phyloP scores from a whole-genome alignment of 2,113 vertebrate species.

The Thunnus maccoyii region DNA sequence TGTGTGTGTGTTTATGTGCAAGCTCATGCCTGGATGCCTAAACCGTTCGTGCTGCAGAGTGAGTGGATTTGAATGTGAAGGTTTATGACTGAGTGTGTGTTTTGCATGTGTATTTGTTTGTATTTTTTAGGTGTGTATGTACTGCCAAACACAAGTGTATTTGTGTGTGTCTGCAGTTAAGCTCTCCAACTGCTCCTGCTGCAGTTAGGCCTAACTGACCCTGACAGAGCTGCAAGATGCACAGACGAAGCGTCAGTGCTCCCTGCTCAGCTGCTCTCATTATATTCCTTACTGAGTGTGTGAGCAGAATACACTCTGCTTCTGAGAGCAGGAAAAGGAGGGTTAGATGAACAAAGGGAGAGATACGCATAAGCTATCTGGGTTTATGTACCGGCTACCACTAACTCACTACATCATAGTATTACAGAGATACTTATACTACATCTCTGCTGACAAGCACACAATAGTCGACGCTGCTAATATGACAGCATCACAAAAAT shows the following conservation, averaged over 20 bases:
- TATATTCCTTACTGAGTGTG: slow-evolving; percentile 40
- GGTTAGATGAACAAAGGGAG: slow-evolving; percentile 23
- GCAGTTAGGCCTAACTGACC: slow-evolving; percentile 53
- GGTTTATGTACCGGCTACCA: slow-evolving; percentile 1
- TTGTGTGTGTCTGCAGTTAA: slow-evolving; percentile 23
- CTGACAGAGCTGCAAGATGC: slow-evolving; percentile 62
- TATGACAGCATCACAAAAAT: slow-evolving; percentile 49
- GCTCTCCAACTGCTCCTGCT: slow-evolving; percentile 22
- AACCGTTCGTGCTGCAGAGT: not conserved
- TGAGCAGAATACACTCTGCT: slow-evolving; percentile 34
- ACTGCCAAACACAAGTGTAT: not conserved
- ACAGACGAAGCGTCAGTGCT: slow-evolving; percentile 42
- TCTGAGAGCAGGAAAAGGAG: not conserved
- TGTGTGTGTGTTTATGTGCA: slow-evolving; percentile 21
- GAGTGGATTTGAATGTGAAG: slow-evolving; percentile 24
- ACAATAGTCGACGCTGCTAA: slow-evolving; percentile 29
- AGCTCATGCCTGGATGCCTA: slow-evolving; percentile 24
- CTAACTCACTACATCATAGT: slow-evolving; percentile 13
- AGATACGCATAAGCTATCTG: slow-evolving; percentile 9
- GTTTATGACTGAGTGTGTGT: slow-evolving; percentile 15
- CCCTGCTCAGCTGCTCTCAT: slow-evolving; percentile 51
- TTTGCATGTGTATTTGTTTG: slow-evolving; percentile 26
- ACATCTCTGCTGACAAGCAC: slow-evolving; percentile 39
- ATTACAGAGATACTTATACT: slow-evolving; percentile 16
- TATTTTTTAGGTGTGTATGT: slow-evolving; percentile 18